These are phyloP conservation scores for Festucalex cinctus DNA, from an alignment of 2,113 vertebrate species.

Conservation along the genomic window DNA sequence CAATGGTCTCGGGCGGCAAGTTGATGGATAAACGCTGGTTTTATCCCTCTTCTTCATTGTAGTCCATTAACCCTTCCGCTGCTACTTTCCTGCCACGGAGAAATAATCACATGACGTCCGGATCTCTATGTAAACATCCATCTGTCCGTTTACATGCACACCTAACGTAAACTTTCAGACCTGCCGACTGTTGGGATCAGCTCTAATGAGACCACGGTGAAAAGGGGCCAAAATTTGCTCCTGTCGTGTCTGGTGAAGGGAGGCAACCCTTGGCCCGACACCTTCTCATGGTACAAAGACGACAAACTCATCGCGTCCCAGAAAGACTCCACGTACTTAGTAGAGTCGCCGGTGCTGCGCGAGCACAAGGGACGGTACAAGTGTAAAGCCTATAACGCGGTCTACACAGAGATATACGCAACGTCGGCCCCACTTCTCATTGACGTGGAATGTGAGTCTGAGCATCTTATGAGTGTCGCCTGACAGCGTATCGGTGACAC, in stretches of 20 bases:
- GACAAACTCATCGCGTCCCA: accelerated
- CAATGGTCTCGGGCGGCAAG: too few species aligned
- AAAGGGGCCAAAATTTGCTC: neutral
- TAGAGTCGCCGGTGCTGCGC: accelerated
- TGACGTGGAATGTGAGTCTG: conserved; percentile 43
- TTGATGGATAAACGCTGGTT: too few species aligned
- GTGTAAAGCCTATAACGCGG: conserved; percentile 25
- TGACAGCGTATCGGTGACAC: too few species aligned
- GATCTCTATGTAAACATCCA: too few species aligned
- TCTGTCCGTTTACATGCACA: too few species aligned
- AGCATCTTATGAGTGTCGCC: neutral
- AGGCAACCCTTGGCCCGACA: neutral
- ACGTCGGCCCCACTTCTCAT: neutral
- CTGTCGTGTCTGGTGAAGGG: conserved; percentile 34
- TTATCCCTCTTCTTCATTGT: too few species aligned
- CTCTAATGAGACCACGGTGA: neutral
- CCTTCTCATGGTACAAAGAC: conserved; percentile 22
- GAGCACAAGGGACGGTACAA: conserved; percentile 14
- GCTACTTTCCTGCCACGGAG: too few species aligned
- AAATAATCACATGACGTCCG: too few species aligned
- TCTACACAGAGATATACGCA: accelerated
- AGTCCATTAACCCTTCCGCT: too few species aligned
- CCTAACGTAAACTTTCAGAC: conserved; percentile 37
- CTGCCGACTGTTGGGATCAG: conserved; percentile 24
- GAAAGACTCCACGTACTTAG: accelerated